phyloP scores from a whole-genome alignment of 2,888 invertebrate species.

The Penaeus monodon region DNA sequence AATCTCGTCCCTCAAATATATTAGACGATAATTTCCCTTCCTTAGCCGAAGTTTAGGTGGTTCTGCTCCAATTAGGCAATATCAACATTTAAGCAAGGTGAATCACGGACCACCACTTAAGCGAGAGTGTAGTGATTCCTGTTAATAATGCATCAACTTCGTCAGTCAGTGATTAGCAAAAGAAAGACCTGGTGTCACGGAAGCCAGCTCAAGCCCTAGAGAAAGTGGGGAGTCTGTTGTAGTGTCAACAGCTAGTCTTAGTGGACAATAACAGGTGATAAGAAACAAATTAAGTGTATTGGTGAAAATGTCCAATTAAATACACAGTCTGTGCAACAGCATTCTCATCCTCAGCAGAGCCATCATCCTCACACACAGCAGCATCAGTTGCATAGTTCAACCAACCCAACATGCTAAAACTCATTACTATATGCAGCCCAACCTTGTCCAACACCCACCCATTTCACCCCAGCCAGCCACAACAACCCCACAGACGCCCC shows the following conservation, averaged over 20 bases:
- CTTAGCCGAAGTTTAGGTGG: slow-evolving; percentile 48
- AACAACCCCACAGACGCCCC: slow-evolving; percentile 18
- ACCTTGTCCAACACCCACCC: not conserved
- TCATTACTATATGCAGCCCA: slow-evolving; percentile 15
- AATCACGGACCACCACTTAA: slow-evolving; percentile 42
- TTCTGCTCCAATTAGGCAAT: slow-evolving; percentile 23
- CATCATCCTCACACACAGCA: slow-evolving; percentile 13
- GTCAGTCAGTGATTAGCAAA: slow-evolving; percentile 29
- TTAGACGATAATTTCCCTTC: slow-evolving; percentile 56
- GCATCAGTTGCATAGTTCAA: not conserved
- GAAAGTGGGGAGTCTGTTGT: slow-evolving; percentile 22
- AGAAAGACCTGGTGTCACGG: slow-evolving; percentile 20
- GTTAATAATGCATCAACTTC: slow-evolving; percentile 3
- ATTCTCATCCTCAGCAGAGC: not conserved
- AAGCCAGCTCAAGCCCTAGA: slow-evolving; percentile 3
- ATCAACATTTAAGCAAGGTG: slow-evolving; percentile 31
- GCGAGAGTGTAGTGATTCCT: slow-evolving; percentile 38
- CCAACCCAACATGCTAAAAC: not conserved
- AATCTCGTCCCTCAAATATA: slow-evolving; percentile 45
- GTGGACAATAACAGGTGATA: slow-evolving; percentile 7
- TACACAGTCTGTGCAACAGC: slow-evolving; percentile 6
- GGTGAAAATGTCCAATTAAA: not conserved
- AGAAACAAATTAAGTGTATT: slow-evolving; percentile 19
- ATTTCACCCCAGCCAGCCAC: not conserved
- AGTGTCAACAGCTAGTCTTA: not conserved